These are phyloP conservation scores for Balanococcus diminutus DNA, from an alignment of 2,888 invertebrate species.

Conservation along the genomic window DNA sequence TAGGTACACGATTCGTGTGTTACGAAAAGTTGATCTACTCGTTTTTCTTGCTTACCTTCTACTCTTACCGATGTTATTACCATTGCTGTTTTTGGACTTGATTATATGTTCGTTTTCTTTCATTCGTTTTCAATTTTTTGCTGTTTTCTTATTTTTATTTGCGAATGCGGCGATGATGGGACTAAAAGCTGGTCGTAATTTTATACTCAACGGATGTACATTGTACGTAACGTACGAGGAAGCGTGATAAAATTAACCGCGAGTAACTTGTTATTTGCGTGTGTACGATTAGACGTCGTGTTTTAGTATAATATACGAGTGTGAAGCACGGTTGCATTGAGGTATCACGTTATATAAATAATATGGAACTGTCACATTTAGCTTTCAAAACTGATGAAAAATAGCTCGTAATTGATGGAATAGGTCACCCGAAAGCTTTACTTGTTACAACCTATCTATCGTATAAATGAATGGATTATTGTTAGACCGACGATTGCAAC, in stretches of 20 bases:
- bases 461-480: neutral
- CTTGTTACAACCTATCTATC: no score
- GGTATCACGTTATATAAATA: neutral
- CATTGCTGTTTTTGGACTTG: neutral
- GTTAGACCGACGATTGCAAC: neutral
- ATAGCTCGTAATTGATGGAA: neutral
- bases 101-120: neutral
- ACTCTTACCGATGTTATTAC: neutral
- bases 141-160: neutral
- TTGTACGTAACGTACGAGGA: neutral
- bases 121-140: neutral
- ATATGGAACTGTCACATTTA: neutral
- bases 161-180: neutral
- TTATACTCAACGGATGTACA: neutral
- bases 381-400: neutral
- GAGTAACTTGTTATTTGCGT: neutral
- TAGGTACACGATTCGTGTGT: conserved; percentile 5
- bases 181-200: neutral
- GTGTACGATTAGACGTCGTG: neutral
- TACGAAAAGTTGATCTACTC: conserved; percentile 26
- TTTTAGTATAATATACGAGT: no score
- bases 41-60: conserved; percentile 37
- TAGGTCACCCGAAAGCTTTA: no score
- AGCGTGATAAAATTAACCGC: neutral
- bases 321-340: no score